Evolutionary conservation across 2,797 vertebrate genomes (phyloP).

Genomic region (Arremon brunneinucha): DNA sequence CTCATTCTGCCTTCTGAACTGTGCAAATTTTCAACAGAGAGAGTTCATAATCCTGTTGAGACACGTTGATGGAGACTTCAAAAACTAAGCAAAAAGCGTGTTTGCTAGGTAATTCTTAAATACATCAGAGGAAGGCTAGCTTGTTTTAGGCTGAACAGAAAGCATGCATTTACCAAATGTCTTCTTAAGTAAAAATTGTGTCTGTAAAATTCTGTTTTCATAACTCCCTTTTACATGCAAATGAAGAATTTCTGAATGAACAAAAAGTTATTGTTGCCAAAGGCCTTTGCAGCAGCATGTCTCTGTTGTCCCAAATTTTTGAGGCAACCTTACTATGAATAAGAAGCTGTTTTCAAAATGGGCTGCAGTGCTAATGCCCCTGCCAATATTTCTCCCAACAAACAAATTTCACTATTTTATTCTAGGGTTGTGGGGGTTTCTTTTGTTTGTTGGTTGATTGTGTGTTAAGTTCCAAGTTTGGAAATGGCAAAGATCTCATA

Average conservation of each 20-base stretch:
- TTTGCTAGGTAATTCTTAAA: not conserved
- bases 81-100: not conserved
- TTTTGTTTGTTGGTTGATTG: not conserved
- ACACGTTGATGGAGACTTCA: not conserved
- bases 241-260: not conserved
- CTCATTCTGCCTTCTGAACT: not conserved
- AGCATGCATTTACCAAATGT: not conserved
- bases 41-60: not conserved
- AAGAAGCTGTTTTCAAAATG: not conserved
- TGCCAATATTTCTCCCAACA: not conserved
- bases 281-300: not conserved
- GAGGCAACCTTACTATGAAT: not conserved
- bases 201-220: not conserved
- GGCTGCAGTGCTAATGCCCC: not conserved
- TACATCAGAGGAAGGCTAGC: not conserved
- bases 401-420: not conserved
- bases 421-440: not conserved
- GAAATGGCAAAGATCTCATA: not conserved
- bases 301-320: not conserved
- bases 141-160: not conserved
- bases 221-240: slow-evolving; percentile 3
- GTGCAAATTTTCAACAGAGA: not conserved
- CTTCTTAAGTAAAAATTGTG: not conserved
- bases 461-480: not conserved
- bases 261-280: not conserved